A percentile compares a stretch with the other conserved stretches of the same genome.
Evolutionary conservation across 1,140 invertebrate species (phyloP).

Genomic region (Magallana ariakensis): DNA sequence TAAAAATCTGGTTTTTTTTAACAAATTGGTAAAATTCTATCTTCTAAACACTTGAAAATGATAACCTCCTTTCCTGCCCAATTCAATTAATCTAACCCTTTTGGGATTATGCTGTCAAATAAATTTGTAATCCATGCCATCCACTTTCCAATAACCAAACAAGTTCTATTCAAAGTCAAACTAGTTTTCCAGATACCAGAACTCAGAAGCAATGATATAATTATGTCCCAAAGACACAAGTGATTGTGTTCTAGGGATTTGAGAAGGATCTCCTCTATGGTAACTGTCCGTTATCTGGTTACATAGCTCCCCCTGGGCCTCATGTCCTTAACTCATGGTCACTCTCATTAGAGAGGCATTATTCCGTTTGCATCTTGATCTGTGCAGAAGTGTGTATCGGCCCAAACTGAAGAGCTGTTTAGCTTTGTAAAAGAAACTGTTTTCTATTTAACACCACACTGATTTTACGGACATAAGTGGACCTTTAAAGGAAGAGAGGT

Average conservation of each 20-base stretch:
- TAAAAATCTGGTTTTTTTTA: no score
- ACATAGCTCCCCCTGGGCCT: not conserved
- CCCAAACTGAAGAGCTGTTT: not conserved
- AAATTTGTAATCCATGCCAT: not conserved
- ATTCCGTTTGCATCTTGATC: constrained; percentile 25
- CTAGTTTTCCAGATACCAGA: constrained; percentile 18
- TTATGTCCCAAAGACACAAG: not conserved
- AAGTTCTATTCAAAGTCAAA: constrained; percentile 2
- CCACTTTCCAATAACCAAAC: not conserved
- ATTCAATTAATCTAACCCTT: not conserved
- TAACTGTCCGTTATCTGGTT: not conserved
- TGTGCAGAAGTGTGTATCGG: constrained; percentile 1
- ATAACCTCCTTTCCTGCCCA: no score
- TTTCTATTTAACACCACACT: constrained; percentile 12
- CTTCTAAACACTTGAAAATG: no score
- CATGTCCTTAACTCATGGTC: constrained; percentile 28
- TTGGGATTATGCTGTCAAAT: not conserved
- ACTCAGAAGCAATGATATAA: not conserved
- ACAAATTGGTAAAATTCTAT: no score
- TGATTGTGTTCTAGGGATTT: constrained; percentile 22
- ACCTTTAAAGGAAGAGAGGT: not conserved
- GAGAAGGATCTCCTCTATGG: not conserved
- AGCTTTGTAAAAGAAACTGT: constrained; percentile 30
- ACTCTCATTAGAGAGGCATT: constrained; percentile 21
- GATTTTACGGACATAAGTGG: constrained; percentile 24